Evolutionary conservation across 2,797 vertebrate species (phyloP).

Genomic region (Trachurus trachurus): DNA sequence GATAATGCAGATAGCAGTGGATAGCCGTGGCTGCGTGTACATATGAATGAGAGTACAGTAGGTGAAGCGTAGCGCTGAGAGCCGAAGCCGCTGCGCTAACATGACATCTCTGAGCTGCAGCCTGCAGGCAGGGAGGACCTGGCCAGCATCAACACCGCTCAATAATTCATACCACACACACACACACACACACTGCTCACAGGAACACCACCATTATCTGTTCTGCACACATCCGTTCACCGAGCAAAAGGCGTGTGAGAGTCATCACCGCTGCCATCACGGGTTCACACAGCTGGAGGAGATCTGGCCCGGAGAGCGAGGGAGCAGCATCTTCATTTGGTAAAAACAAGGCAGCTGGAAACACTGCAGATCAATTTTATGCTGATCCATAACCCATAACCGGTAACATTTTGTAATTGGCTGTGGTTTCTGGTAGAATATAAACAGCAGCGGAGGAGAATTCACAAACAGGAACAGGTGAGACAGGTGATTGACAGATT

Average conservation of each 20-base stretch:
- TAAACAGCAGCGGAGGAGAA: background rate
- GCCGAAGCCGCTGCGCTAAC: constrained; percentile 36
- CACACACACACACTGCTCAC: constrained; percentile 13
- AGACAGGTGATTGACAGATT: background rate
- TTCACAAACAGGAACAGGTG: background rate
- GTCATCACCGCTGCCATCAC: constrained; percentile 28
- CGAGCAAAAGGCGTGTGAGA: constrained; percentile 14
- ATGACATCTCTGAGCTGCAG: constrained; percentile 43
- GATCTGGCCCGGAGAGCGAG: background rate
- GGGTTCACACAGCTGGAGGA: constrained; percentile 43
- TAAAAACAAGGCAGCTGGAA: constrained; percentile 23
- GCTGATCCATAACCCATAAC: constrained; percentile 35
- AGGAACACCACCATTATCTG: constrained; percentile 47
- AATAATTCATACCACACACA: constrained; percentile 70
- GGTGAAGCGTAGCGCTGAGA: background rate
- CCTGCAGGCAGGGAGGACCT: constrained; percentile 40
- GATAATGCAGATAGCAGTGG: background rate
- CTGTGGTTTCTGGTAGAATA: background rate
- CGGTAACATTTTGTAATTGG: background rate
- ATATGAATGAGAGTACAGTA: constrained; percentile 5
- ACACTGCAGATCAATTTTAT: constrained; percentile 35
- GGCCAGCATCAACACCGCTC: constrained; percentile 54
- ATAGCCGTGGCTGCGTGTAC: constrained; percentile 6
- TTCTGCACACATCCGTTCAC: constrained; percentile 26
- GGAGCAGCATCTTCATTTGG: background rate